Evolutionary conservation across 2,797 vertebrate genomes (phyloP).

Genomic region (Trachurus trachurus): DNA sequence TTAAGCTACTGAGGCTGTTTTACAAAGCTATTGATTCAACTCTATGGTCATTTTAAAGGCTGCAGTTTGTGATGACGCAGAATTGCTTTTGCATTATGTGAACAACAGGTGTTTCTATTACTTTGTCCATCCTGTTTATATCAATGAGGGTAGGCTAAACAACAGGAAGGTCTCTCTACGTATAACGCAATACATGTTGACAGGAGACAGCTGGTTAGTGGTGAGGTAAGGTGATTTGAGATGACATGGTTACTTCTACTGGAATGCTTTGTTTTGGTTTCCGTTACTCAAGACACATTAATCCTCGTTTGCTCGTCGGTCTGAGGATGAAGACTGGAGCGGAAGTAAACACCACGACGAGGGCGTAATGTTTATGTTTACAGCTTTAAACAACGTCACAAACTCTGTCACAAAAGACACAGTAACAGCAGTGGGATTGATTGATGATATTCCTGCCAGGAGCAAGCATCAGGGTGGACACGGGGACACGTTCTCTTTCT

Average conservation of each 20-base stretch:
- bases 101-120: background rate
- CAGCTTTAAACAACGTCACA: background rate
- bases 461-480: background rate
- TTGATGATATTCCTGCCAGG: background rate
- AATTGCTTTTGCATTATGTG: background rate
- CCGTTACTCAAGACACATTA: conserved; percentile 29
- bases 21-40: background rate
- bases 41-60: background rate
- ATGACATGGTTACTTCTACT: conserved; percentile 3
- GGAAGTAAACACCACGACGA: conserved; percentile 47
- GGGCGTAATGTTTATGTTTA: background rate
- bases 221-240: conserved; percentile 3
- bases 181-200: background rate
- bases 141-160: too few relatives aligned
- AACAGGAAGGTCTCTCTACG: background rate
- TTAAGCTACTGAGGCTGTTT: background rate
- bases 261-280: conserved; percentile 10
- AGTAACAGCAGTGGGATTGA: background rate
- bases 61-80: background rate
- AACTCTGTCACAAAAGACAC: background rate
- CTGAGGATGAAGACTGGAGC: conserved; percentile 10
- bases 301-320: conserved; percentile 36
- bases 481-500: background rate
- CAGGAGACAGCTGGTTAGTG: conserved; percentile 13
- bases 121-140: too few relatives aligned